Evolutionary conservation across 2,888 invertebrate species (phyloP).

Genomic region (Thumatha senex): DNA sequence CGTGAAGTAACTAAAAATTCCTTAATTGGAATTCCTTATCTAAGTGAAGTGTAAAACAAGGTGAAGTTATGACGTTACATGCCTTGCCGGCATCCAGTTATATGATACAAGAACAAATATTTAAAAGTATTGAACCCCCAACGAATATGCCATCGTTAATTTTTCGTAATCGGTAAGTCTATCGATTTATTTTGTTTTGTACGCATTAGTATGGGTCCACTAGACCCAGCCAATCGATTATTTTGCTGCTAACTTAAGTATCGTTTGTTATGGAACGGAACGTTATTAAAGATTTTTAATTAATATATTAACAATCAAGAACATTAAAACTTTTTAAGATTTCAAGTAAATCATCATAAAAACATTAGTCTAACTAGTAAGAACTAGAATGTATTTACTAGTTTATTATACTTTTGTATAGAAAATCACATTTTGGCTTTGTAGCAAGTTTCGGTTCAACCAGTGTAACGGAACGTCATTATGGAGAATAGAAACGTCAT

Average conservation of each 20-base stretch:
- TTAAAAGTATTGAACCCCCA: conserved; percentile 71
- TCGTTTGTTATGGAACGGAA: conserved; percentile 22
- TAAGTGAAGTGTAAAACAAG: conserved; percentile 63
- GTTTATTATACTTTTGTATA: neutral
- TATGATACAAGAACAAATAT: conserved; percentile 75
- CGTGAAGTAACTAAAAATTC: conserved; percentile 60
- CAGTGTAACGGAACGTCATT: conserved; percentile 44
- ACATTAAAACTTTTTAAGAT: neutral
- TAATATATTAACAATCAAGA: neutral
- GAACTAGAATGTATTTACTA: neutral
- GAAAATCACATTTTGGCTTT: too few relatives aligned
- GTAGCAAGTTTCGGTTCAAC: too few relatives aligned
- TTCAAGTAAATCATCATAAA: neutral
- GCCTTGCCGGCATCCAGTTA: conserved; percentile 75
- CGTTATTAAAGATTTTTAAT: conserved; percentile 7
- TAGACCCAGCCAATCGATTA: conserved; percentile 42
- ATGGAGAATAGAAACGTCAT: conserved; percentile 52
- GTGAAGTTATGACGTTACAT: conserved; percentile 82
- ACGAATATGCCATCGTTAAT: conserved; percentile 85
- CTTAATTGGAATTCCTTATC: conserved; percentile 50
- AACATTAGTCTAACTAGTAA: too few relatives aligned
- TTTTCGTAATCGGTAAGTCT: conserved; percentile 85
- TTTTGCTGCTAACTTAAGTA: conserved; percentile 45
- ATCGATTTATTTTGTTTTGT: conserved; percentile 40
- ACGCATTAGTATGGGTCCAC: conserved; percentile 44